Evolutionary conservation across 2,888 invertebrate genomes (phyloP).

Genomic region (Drosophila tripunctata): DNA sequence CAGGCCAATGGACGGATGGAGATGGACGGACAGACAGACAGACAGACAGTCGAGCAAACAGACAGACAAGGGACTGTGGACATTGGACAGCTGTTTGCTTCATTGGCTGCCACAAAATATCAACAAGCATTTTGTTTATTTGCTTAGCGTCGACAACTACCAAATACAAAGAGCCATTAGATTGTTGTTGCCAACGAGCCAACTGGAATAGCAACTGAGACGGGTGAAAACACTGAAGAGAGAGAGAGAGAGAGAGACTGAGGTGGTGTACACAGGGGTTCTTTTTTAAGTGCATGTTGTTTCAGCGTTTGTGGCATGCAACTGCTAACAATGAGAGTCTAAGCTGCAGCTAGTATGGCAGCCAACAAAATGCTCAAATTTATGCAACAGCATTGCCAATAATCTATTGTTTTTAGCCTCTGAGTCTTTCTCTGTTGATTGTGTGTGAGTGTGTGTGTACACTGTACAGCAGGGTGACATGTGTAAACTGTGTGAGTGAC

Average conservation of each 20-base stretch:
- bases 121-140: slow-evolving; percentile 80
- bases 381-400: slow-evolving; percentile 73
- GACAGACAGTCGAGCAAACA: neutral
- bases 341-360: slow-evolving; percentile 27
- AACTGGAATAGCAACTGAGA: neutral
- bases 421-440: neutral
- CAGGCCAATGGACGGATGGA: slow-evolving; percentile 54
- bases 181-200: slow-evolving; percentile 32
- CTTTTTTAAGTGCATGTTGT: slow-evolving; percentile 72
- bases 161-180: slow-evolving; percentile 68
- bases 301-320: slow-evolving; percentile 80
- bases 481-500: slow-evolving; percentile 49
- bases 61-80: slow-evolving; percentile 30
- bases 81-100: slow-evolving; percentile 72
- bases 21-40: slow-evolving; percentile 3
- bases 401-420: slow-evolving; percentile 61
- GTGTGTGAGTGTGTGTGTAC: slow-evolving; percentile 11
- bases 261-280: neutral
- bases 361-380: slow-evolving; percentile 61
- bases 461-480: slow-evolving; percentile 31
- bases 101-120: slow-evolving; percentile 81
- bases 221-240: neutral
- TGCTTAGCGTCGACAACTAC: slow-evolving; percentile 69
- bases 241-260: neutral
- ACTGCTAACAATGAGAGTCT: slow-evolving; percentile 51